Conservation (phyloP, 2,113 vertebrate species). For the Neofelis nebulosa region DNA sequence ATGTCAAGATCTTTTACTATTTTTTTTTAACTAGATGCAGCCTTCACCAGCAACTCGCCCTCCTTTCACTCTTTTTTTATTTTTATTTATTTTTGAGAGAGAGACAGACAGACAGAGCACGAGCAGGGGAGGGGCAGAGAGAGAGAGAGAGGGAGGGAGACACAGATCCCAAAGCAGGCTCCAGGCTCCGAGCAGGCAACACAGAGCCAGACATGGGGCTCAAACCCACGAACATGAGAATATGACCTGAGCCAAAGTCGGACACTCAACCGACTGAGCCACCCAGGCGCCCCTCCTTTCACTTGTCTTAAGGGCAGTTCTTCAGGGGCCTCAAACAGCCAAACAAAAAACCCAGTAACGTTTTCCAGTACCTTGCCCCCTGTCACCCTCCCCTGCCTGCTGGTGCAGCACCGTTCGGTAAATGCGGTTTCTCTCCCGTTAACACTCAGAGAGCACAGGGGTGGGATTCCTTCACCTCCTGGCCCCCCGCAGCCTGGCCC, state of each 20-base stretch:
- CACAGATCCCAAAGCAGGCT: too few relatives aligned
- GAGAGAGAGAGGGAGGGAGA: too few relatives aligned
- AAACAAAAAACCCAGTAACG: neutral
- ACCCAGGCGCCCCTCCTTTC: neutral
- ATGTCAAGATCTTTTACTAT: neutral
- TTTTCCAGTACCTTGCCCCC: neutral
- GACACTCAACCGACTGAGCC: too few relatives aligned
- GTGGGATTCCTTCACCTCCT: neutral
- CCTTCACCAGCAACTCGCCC: neutral
- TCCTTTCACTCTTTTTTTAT: neutral
- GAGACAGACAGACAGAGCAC: too few relatives aligned
- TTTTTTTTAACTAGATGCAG: neutral
- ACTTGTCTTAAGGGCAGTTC: neutral
- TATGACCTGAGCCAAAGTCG: too few relatives aligned
- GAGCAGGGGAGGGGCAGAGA: too few relatives aligned
- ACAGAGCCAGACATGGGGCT: too few relatives aligned
- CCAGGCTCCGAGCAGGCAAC: too few relatives aligned
- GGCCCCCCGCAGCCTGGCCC: neutral
- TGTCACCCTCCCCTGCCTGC: neutral
- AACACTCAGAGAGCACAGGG: neutral
- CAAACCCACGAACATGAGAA: too few relatives aligned
- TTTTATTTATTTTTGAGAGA: too few relatives aligned
- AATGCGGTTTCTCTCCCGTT: too few relatives aligned
- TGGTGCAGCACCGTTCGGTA: neutral
- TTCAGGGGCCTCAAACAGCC: neutral